Evolutionary conservation across 2,113 vertebrate species (phyloP).

Genomic region (Dicaeum eximium): DNA sequence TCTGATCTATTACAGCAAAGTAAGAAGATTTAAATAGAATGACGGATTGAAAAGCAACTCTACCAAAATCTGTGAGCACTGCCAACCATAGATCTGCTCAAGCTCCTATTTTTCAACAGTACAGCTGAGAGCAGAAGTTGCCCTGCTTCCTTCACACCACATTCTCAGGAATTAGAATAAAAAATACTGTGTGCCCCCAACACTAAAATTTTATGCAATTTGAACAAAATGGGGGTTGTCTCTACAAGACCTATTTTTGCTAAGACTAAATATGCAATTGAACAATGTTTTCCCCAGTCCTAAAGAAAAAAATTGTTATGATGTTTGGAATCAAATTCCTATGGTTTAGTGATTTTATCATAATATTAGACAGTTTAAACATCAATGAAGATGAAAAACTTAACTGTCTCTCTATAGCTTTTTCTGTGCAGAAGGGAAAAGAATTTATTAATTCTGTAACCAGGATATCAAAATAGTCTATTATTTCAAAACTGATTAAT

Average conservation of each 20-base stretch:
- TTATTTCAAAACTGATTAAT: neutral
- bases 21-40: neutral
- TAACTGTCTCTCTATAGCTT: neutral
- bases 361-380: neutral
- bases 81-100: neutral
- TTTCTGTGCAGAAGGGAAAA: neutral
- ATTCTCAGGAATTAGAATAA: neutral
- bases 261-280: neutral
- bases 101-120: neutral
- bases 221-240: neutral
- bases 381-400: neutral
- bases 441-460: neutral
- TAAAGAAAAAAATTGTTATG: neutral
- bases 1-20: neutral
- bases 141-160: neutral
- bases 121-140: neutral
- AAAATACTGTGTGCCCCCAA: neutral
- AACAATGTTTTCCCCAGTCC: neutral
- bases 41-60: neutral
- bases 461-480: neutral
- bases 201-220: neutral
- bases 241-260: neutral
- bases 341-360: neutral
- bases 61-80: neutral
- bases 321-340: neutral